Evolutionary conservation across 1,140 invertebrate genomes (phyloP).

Genomic region (Protaetia brevitarsis): DNA sequence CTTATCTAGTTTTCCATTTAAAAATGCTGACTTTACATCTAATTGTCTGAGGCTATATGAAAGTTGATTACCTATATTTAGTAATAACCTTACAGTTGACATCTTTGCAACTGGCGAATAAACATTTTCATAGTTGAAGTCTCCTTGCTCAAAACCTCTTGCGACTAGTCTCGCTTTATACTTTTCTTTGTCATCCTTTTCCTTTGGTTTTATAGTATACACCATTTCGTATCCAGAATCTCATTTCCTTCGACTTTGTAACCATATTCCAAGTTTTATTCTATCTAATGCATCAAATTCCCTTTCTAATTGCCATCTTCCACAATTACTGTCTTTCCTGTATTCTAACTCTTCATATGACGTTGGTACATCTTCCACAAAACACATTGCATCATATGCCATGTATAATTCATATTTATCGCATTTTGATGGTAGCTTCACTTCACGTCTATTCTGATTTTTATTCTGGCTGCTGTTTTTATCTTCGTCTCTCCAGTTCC

Average conservation of each 20-base stretch:
- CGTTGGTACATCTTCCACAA: constrained; percentile 27
- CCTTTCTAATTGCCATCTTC: constrained; percentile 44
- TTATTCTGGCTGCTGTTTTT: neutral
- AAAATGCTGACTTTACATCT: constrained; percentile 21
- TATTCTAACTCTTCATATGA: constrained; percentile 29
- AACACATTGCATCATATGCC: constrained; percentile 26
- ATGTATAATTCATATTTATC: constrained; percentile 30
- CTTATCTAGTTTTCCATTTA: constrained; percentile 23
- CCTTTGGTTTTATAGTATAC: constrained; percentile 35
- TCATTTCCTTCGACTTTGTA: constrained; percentile 31
- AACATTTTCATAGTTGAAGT: constrained; percentile 41
- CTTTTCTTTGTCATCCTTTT: constrained; percentile 33
- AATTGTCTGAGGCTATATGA: constrained; percentile 18
- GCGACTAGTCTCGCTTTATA: constrained; percentile 48
- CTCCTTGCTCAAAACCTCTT: constrained; percentile 44
- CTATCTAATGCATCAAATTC: constrained; percentile 41
- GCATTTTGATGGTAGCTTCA: neutral
- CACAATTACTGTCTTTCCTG: constrained; percentile 34
- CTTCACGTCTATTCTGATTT: neutral
- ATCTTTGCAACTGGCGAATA: constrained; percentile 33
- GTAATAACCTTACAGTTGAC: constrained; percentile 4
- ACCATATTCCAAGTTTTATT: constrained; percentile 45
- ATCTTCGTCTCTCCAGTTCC: neutral
- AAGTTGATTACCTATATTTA: constrained; percentile 5
- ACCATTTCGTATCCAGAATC: constrained; percentile 45